Evolutionary conservation across 2,113 vertebrate genomes (phyloP).

Genomic region (Delphinus delphis): DNA sequence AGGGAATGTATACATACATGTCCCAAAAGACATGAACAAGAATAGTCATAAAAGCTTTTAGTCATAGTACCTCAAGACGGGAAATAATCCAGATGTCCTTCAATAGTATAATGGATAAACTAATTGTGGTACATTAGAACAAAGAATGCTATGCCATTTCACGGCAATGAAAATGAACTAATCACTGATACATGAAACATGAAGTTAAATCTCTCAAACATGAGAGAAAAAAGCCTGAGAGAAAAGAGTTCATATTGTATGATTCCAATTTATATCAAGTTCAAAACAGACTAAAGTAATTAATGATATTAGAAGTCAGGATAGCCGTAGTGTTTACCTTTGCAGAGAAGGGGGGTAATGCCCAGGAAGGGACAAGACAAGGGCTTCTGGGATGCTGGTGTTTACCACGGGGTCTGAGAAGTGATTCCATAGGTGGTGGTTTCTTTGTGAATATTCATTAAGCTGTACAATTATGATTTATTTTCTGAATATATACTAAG

Average conservation of each 20-base stretch:
- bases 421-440: background rate
- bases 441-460: background rate
- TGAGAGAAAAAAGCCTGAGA: background rate
- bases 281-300: background rate
- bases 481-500: background rate
- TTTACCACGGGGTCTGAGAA: background rate
- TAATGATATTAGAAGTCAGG: background rate
- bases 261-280: background rate
- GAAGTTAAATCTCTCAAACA: background rate
- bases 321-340: background rate
- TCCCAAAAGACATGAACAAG: background rate
- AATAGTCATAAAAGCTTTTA: background rate
- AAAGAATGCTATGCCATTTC: background rate
- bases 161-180: background rate
- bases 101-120: background rate
- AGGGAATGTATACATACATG: background rate
- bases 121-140: background rate
- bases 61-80: background rate
- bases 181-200: background rate
- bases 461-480: background rate
- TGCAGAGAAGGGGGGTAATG: background rate
- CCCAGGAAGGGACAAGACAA: background rate
- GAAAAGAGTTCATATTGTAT: background rate
- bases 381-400: background rate
- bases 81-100: background rate